phyloP scores from a whole-genome alignment of 2,797 vertebrate species.

The Leucoraja ocellata region DNA sequence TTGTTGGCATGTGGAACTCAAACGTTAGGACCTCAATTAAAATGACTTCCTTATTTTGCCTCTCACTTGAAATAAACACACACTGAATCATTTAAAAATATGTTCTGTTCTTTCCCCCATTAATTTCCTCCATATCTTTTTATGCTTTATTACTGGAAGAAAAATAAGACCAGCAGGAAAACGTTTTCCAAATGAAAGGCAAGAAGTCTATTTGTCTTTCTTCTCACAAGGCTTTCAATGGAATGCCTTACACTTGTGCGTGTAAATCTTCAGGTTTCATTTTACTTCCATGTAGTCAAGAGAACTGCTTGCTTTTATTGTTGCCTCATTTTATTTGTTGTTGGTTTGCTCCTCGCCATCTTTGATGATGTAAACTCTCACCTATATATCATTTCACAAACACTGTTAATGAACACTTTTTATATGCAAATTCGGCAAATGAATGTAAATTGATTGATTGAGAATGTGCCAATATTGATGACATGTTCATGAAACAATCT shows the following conservation, averaged over 20 bases:
- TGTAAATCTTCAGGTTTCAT: background rate
- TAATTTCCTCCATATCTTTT: background rate
- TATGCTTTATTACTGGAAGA: background rate
- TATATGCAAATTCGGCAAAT: background rate
- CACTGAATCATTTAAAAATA: background rate
- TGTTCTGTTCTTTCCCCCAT: background rate
- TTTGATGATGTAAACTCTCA: background rate
- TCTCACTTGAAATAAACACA: background rate
- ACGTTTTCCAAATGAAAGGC: background rate
- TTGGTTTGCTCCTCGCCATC: background rate
- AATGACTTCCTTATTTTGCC: background rate
- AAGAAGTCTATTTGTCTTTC: background rate
- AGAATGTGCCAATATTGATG: background rate
- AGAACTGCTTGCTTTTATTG: background rate
- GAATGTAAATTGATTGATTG: background rate
- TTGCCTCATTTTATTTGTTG: background rate
- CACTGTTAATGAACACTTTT: background rate
- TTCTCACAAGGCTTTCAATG: background rate
- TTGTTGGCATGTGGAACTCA: background rate
- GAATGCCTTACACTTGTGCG: background rate
- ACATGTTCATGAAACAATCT: background rate
- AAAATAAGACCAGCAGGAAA: background rate
- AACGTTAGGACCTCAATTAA: background rate
- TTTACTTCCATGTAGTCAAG: background rate
- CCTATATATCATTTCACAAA: too few relatives aligned